Conservation (phyloP, 2,888 invertebrate species). For the Acanthacorydalis orientalis region DNA sequence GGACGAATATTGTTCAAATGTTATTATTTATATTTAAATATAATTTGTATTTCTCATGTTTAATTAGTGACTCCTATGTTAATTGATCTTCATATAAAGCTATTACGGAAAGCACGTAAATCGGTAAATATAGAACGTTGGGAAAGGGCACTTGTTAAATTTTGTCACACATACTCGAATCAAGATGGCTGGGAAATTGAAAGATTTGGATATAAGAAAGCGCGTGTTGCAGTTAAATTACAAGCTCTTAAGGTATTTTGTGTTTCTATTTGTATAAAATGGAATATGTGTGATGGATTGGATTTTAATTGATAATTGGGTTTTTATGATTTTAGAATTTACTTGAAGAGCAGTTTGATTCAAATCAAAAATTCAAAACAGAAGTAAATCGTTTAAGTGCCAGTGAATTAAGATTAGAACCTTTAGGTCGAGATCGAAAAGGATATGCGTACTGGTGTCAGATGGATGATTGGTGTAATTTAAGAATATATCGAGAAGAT, state of each 20-base stretch:
- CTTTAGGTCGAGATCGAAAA: slow-evolving; percentile 78
- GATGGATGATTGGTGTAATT: slow-evolving; percentile 71
- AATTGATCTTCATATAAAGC: slow-evolving; percentile 73
- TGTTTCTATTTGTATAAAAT: not conserved
- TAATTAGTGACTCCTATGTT: slow-evolving; percentile 60
- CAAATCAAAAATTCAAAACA: slow-evolving; percentile 82
- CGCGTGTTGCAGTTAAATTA: slow-evolving; percentile 74
- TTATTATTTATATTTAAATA: too few species aligned
- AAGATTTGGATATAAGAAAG: slow-evolving; percentile 87
- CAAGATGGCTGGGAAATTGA: slow-evolving; percentile 95
- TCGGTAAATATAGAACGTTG: slow-evolving; percentile 72
- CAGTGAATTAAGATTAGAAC: slow-evolving; percentile 66
- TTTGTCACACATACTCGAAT: slow-evolving; percentile 76
- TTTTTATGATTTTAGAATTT: not conserved
- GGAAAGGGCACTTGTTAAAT: slow-evolving; percentile 80
- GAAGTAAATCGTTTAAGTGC: slow-evolving; percentile 65
- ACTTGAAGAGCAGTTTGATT: slow-evolving; percentile 82
- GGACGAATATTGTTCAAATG: too few species aligned
- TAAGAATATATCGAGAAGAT: slow-evolving; percentile 88
- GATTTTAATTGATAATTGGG: not conserved
- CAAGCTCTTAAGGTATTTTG: slow-evolving; percentile 67
- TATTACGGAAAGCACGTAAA: slow-evolving; percentile 73
- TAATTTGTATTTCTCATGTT: not conserved
- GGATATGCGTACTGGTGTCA: slow-evolving; percentile 93
- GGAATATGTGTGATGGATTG: not conserved